These are phyloP conservation scores for Peromyscus californicus DNA, from an alignment of 2,113 vertebrate genomes.

Conservation along the genomic window DNA sequence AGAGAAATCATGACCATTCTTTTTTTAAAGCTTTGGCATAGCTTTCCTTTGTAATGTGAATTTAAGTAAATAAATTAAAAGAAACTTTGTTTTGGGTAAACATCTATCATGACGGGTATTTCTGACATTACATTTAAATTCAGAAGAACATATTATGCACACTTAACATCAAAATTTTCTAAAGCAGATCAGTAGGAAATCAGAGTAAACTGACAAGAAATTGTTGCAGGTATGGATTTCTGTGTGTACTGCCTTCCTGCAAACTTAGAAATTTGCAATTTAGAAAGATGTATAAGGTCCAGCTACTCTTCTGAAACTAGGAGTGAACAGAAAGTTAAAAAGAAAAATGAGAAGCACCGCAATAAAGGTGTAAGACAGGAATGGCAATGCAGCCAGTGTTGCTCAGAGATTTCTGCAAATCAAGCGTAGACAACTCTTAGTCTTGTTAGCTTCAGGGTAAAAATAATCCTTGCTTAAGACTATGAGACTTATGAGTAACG, in stretches of 20 bases:
- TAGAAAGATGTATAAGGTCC: background rate
- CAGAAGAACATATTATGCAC: background rate
- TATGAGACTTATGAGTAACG: background rate
- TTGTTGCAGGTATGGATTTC: conserved; percentile 14
- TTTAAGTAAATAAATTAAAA: conserved; percentile 66
- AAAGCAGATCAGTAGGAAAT: conserved; percentile 64
- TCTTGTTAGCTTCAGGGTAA: background rate
- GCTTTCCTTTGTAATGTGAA: conserved; percentile 81
- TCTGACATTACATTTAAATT: conserved; percentile 58
- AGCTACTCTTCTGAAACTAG: conserved; percentile 42
- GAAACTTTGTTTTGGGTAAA: conserved; percentile 68
- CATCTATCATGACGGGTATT: conserved; percentile 55
- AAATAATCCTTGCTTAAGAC: conserved; percentile 35
- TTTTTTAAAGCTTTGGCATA: conserved; percentile 63
- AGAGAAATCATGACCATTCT: conserved; percentile 85
- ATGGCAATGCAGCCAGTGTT: background rate
- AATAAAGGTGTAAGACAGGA: background rate
- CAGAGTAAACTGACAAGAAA: conserved; percentile 42
- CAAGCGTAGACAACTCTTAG: background rate
- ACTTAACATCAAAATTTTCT: background rate
- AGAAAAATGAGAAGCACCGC: background rate
- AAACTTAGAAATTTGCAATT: conserved; percentile 12
- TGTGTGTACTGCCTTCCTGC: conserved; percentile 19
- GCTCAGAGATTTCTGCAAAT: background rate
- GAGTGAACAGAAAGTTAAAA: conserved; percentile 29